These are phyloP conservation scores for Lepidurus couesii DNA, from an alignment of 1,140 invertebrate genomes.

Conservation along the genomic window DNA sequence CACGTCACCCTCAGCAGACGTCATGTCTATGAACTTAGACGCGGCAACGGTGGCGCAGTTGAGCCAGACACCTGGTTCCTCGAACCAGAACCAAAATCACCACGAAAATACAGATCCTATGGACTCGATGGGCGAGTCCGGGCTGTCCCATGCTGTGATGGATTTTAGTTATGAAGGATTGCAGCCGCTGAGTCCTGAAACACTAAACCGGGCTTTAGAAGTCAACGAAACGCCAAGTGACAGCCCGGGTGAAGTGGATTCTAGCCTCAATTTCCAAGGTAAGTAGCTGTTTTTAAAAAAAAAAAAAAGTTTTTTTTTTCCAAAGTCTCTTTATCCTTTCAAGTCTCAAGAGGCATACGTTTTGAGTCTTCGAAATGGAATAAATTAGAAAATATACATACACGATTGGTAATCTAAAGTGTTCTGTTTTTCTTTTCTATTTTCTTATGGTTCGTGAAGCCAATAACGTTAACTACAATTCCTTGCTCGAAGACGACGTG, in stretches of 20 bases:
- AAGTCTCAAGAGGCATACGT: too few species aligned
- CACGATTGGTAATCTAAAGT: background rate
- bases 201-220: background rate
- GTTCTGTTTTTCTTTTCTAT: background rate
- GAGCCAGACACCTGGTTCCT: background rate
- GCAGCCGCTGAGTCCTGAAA: background rate
- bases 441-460: background rate
- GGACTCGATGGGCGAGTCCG: background rate
- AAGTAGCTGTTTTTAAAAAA: background rate
- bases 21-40: background rate
- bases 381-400: background rate
- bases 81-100: background rate
- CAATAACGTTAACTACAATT: background rate
- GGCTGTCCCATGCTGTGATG: background rate
- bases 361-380: too few species aligned
- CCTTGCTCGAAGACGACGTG: conserved; percentile 20
- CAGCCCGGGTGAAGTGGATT: conserved; percentile 5
- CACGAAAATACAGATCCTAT: background rate
- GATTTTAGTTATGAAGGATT: background rate
- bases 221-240: conserved; percentile 8
- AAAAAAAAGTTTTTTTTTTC: background rate
- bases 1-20: background rate
- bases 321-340: background rate
- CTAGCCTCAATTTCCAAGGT: background rate
- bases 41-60: background rate